Percentiles rank a stretch among this genome's conserved stretches.
phyloP scores from a whole-genome alignment of 2,888 invertebrate genomes.

The Acanthopleura granulata region DNA sequence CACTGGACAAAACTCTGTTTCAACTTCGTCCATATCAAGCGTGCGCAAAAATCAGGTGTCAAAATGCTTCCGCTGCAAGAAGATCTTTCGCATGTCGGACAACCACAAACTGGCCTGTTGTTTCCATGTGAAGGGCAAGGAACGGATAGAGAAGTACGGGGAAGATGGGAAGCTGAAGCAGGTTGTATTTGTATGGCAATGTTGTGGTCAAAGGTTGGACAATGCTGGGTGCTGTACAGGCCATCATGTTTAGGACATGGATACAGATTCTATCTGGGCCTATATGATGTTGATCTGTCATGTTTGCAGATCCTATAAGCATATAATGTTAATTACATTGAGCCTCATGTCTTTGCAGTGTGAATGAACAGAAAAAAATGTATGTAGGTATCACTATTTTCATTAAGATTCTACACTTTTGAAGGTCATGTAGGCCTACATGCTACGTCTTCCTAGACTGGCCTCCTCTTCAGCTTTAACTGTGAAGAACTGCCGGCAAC shows the following conservation, averaged over 20 bases:
- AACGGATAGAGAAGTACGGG: conserved; percentile 57
- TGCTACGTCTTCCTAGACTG: too few species aligned
- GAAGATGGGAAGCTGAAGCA: conserved; percentile 52
- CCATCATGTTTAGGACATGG: conserved; percentile 43
- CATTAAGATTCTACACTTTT: too few species aligned
- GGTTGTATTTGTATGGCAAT: conserved; percentile 61
- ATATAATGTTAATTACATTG: too few species aligned
- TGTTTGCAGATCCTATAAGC: too few species aligned
- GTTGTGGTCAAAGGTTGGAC: conserved; percentile 57
- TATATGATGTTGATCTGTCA: neutral
- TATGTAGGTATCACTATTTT: too few species aligned
- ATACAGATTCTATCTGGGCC: neutral
- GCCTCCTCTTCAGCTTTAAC: too few species aligned
- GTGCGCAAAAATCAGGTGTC: conserved; percentile 50
- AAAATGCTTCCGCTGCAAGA: conserved; percentile 63
- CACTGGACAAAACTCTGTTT: conserved; percentile 1
- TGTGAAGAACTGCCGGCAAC: too few species aligned
- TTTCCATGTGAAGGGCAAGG: conserved; percentile 60
- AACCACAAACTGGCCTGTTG: conserved; percentile 63
- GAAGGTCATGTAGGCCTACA: too few species aligned
- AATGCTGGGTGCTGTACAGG: conserved; percentile 58
- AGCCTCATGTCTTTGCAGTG: too few species aligned
- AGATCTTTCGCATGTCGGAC: conserved; percentile 57
- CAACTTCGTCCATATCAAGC: conserved; percentile 1
- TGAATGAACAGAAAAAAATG: too few species aligned